Conservation (phyloP, 1,140 invertebrate species). For the Drosophila sturtevanti region DNA sequence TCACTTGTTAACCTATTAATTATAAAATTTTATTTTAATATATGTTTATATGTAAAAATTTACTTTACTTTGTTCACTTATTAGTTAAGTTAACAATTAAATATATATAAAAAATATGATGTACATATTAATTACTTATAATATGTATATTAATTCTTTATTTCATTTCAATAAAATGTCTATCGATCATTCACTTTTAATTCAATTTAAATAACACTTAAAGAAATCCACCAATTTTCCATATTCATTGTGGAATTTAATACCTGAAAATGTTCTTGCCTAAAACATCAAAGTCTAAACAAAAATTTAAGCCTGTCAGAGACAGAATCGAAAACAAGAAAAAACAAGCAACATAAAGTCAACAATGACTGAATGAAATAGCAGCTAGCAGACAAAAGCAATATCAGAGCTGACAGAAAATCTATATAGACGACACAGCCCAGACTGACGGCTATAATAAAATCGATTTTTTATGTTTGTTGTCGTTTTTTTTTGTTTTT, state of each 20-base stretch:
- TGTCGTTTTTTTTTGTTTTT: background rate
- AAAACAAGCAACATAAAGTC: background rate
- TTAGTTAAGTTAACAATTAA: too few species aligned
- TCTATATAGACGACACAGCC: slow-evolving; percentile 60
- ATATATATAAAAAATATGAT: too few species aligned
- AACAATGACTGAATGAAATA: slow-evolving; percentile 6
- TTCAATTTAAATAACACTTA: too few species aligned
- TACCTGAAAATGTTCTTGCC: background rate
- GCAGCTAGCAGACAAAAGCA: slow-evolving; percentile 46
- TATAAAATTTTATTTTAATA: too few species aligned
- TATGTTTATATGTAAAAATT: too few species aligned
- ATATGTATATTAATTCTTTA: too few species aligned
- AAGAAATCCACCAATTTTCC: too few species aligned
- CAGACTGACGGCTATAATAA: slow-evolving; percentile 71
- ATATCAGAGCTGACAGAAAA: slow-evolving; percentile 73
- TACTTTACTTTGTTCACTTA: too few species aligned
- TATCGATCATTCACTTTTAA: too few species aligned
- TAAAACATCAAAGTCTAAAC: slow-evolving; percentile 29
- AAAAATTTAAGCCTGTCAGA: slow-evolving; percentile 63
- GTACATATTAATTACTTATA: too few species aligned
- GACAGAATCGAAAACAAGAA: slow-evolving; percentile 14
- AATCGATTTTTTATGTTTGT: slow-evolving; percentile 72
- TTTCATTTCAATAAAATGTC: too few species aligned
- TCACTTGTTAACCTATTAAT: too few species aligned
- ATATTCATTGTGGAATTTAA: slow-evolving; percentile 40